Conservation (phyloP, 1,140 invertebrate species). For the Neodiprion virginianus region DNA sequence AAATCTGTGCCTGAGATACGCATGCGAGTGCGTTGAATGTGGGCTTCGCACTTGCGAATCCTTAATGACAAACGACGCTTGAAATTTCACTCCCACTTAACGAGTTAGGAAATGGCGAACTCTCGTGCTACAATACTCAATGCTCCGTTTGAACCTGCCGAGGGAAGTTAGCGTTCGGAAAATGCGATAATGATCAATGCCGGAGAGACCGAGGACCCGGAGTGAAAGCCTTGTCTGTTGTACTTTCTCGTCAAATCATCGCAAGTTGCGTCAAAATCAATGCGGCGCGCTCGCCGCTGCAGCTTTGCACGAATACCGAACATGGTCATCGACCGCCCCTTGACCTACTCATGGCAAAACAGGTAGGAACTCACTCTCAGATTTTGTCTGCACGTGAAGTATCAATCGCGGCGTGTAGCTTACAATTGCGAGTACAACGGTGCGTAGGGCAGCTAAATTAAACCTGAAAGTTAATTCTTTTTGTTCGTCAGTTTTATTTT, state of each 20-base stretch:
- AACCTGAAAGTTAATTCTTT: too few relatives aligned
- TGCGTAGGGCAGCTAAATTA: too few relatives aligned
- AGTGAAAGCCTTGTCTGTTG: not conserved
- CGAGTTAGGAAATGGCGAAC: too few relatives aligned
- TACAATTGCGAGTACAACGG: too few relatives aligned
- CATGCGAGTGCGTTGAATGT: not conserved
- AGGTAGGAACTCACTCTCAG: not conserved
- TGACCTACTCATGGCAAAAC: not conserved
- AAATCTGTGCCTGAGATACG: too few relatives aligned
- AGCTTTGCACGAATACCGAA: not conserved
- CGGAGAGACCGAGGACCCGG: not conserved
- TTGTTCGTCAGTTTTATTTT: too few relatives aligned
- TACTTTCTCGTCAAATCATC: not conserved
- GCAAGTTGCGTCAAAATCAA: not conserved
- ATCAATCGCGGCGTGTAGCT: too few relatives aligned
- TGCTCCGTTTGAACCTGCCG: too few relatives aligned
- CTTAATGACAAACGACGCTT: not conserved
- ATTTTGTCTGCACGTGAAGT: not conserved
- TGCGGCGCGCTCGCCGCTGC: not conserved
- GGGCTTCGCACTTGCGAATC: conserved; percentile 2
- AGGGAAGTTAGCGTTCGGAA: not conserved
- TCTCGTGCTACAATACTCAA: too few relatives aligned
- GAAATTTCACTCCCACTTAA: too few relatives aligned
- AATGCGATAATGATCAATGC: not conserved
- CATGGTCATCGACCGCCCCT: not conserved